Evolutionary conservation across 2,797 vertebrate species (phyloP).

Genomic region (Diglossa cyanea): DNA sequence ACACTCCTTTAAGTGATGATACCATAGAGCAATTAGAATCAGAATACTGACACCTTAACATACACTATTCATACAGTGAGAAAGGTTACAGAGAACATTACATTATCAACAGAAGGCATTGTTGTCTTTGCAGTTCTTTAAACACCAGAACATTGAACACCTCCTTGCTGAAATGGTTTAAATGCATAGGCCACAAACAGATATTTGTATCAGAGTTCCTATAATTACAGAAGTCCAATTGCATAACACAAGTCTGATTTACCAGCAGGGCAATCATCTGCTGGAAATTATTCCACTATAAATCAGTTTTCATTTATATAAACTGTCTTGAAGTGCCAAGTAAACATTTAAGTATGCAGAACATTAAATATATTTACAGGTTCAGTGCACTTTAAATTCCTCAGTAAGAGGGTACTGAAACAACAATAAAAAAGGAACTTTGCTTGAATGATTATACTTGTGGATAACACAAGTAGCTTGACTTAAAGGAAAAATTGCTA

Average conservation of each 20-base stretch:
- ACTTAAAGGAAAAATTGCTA: neutral
- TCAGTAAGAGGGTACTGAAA: constrained; percentile 13
- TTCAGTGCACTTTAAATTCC: constrained; percentile 68
- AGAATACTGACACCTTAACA: neutral
- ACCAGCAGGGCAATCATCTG: constrained; percentile 8
- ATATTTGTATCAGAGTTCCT: constrained; percentile 24
- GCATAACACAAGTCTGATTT: constrained; percentile 34
- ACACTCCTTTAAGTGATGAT: neutral
- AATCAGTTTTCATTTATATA: constrained; percentile 36
- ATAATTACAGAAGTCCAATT: constrained; percentile 38
- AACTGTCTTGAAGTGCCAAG: constrained; percentile 50
- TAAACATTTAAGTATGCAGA: constrained; percentile 45
- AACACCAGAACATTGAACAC: neutral
- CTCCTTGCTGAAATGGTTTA: constrained; percentile 40
- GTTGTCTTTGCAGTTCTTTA: neutral
- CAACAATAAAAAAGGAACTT: constrained; percentile 32
- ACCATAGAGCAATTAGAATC: neutral
- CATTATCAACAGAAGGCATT: neutral
- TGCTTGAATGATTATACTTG: neutral
- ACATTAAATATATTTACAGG: constrained; percentile 28
- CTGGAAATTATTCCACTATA: constrained; percentile 19
- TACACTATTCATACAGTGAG: neutral
- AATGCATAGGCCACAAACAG: constrained; percentile 52
- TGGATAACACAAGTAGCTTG: constrained; percentile 1
- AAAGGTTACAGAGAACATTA: neutral